Evolutionary conservation across 2,797 vertebrate genomes (phyloP).

Genomic region (Tachyglossus aculeatus): DNA sequence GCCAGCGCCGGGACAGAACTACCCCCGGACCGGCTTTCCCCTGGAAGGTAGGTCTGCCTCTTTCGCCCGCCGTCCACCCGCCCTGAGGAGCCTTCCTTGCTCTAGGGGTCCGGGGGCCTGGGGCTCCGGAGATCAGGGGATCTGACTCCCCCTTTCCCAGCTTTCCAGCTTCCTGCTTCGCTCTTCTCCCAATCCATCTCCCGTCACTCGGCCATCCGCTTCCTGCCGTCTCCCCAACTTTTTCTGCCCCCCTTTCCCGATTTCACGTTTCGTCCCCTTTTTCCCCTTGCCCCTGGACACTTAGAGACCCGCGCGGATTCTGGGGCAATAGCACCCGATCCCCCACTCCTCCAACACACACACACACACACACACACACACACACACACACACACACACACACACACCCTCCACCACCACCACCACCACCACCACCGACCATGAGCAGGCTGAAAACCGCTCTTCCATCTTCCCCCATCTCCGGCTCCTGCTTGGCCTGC

Average conservation of each 20-base stretch:
- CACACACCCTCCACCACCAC: too few species aligned
- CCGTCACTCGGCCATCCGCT: neutral
- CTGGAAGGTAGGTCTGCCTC: constrained; percentile 84
- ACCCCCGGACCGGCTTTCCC: constrained; percentile 90
- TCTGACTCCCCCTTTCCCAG: neutral
- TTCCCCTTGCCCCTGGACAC: too few species aligned
- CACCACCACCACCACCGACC: too few species aligned
- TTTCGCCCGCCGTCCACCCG: neutral
- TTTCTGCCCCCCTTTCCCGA: neutral
- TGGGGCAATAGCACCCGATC: too few species aligned
- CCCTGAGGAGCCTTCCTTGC: neutral
- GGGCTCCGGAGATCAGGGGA: neutral
- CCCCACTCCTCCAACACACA: too few species aligned
- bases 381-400: too few species aligned
- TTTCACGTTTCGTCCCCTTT: too few species aligned
- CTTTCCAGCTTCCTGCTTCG: neutral
- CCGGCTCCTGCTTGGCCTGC: too few species aligned
- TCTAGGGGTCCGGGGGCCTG: neutral
- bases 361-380: too few species aligned
- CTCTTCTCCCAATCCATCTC: neutral
- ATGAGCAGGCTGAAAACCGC: too few species aligned
- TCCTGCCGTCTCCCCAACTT: neutral
- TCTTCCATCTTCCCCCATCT: too few species aligned
- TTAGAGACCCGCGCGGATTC: too few species aligned
- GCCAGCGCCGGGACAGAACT: constrained; percentile 91